phyloP scores from a whole-genome alignment of 1,140 invertebrate genomes.

The Lethrus apterus region DNA sequence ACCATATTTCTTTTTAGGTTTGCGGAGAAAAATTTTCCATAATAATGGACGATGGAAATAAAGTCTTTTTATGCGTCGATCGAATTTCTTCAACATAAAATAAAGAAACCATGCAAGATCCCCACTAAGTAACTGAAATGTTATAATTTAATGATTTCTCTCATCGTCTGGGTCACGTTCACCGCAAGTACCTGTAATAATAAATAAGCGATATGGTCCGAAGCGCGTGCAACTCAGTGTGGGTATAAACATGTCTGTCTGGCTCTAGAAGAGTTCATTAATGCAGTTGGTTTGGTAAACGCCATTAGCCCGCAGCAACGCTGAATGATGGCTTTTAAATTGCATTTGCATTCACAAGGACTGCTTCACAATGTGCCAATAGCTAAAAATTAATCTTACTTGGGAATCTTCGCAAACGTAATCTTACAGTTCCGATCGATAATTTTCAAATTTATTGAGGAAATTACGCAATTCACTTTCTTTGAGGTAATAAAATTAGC shows the following conservation, averaged over 20 bases:
- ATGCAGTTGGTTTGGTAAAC: conserved; percentile 39
- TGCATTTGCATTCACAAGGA: conserved; percentile 33
- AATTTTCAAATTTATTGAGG: no score
- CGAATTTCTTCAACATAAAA: no score
- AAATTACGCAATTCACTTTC: no score
- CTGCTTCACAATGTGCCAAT: conserved; percentile 6
- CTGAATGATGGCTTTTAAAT: conserved; percentile 40
- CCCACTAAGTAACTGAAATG: conserved; percentile 22
- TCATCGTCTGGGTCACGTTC: conserved; percentile 39
- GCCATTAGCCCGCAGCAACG: conserved; percentile 33
- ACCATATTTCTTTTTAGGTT: no score
- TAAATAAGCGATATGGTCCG: conserved; percentile 41
- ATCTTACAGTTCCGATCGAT: no score
- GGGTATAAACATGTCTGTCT: conserved; percentile 38
- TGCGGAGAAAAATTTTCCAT: no score
- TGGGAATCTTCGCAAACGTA: no score
- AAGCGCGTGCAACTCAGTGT: conserved; percentile 38
- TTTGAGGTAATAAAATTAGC: no score
- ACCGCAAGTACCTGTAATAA: conserved; percentile 37
- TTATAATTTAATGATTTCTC: conserved; percentile 38
- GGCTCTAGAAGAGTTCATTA: conserved; percentile 40
- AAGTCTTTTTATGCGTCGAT: no score
- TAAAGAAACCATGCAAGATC: no score
- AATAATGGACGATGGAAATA: no score
- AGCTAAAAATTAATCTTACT: no score